Base-by-base conservation (phyloP, 1,140 invertebrate species). In the Drosophila malerkotliana region DNA sequence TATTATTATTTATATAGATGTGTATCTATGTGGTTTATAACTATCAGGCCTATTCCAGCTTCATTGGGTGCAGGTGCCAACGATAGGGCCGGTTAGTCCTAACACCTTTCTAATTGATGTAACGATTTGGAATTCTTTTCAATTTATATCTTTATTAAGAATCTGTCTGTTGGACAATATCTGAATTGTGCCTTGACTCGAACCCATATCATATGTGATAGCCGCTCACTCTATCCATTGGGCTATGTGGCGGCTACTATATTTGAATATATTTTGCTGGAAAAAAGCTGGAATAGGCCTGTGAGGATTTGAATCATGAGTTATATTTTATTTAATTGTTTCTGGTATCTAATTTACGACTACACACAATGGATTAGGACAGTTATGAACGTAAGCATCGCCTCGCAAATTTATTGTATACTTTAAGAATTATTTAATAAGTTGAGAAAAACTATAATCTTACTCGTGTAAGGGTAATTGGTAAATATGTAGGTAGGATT, bases 331-430 rank as follows among this genome's bases (percentile, higher is more conserved):
- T 18, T 14, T 14, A 21, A 26, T 18, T 28, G 8, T 12, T 45
- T 45, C 57, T 67, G 56, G 49, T 77, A 75, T 79, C 76, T 82
- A 79, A 60, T 72, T 47, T 80, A 84, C 64, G 66, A 57, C 73
- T 84, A 81, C 72, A 75, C 51, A 58, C 9, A 21, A 47, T 66
- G 48, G 47, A 64, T 54, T 87, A 82, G 78, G 81, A 85, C 78
- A 75, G 61, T 75, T 87, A 82, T 52, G 44, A 84, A 87, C 69
- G 66, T 77, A 84, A 66, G 10, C 34, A n/a, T 37, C 34, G 34
- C 34, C 34, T 37, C 34, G 34, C 32, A 32, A 32, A 32, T 32
- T 32, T 32, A 28, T 37, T 37, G 1, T 37, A 12, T 37, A 37
- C 34, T 37, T 37, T 37, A 4, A 37, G n/a, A 37, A 37, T 37